Percentiles rank a stretch among this genome's conserved stretches.
These are phyloP conservation scores for Cheiracanthium punctorium DNA, from an alignment of 2,888 invertebrate genomes.

Conservation along the genomic window DNA sequence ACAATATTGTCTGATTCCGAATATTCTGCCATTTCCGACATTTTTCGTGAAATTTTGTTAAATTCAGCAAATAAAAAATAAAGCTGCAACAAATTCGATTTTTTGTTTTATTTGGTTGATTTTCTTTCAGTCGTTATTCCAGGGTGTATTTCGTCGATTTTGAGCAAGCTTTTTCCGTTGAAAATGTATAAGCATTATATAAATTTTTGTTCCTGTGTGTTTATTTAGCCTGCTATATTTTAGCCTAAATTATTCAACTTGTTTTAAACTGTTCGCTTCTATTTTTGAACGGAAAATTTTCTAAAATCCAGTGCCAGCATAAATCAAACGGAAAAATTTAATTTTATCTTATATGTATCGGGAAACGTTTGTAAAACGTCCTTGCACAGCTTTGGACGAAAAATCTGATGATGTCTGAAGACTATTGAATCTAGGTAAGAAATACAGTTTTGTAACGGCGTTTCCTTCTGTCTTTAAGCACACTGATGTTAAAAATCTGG, in stretches of 20 bases:
- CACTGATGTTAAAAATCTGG: too few relatives aligned
- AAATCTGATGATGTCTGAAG: neutral
- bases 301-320: conserved; percentile 49
- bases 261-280: neutral
- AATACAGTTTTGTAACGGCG: too few relatives aligned
- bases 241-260: neutral
- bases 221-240: neutral
- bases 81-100: too few relatives aligned
- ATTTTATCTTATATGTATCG: conserved; percentile 2
- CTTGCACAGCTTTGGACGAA: conserved; percentile 33
- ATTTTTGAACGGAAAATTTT: neutral
- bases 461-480: too few relatives aligned
- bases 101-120: too few relatives aligned
- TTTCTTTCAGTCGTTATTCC: too few relatives aligned
- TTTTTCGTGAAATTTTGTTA: too few relatives aligned
- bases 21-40: too few relatives aligned
- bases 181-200: neutral
- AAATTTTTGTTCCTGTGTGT: neutral
- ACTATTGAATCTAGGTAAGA: too few relatives aligned
- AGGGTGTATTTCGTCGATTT: too few relatives aligned
- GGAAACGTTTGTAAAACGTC: conserved; percentile 39
- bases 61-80: too few relatives aligned
- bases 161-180: neutral
- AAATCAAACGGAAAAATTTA: neutral
- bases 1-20: too few relatives aligned